phyloP scores from a whole-genome alignment of 2,888 invertebrate species.

The Folsomia manolachei region DNA sequence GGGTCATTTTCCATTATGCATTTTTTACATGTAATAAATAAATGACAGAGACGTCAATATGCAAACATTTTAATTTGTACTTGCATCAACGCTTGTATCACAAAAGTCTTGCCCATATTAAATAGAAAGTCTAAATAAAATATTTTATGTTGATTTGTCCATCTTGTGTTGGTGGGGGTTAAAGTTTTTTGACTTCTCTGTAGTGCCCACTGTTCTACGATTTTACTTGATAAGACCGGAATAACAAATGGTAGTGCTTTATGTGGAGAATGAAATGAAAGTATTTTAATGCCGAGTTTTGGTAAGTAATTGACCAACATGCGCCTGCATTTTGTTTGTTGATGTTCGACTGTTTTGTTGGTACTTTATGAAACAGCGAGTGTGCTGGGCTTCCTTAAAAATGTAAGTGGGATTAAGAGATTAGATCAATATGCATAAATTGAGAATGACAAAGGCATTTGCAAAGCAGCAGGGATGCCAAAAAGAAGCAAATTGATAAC shows the following conservation, averaged over 20 bases:
- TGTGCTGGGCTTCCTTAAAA: conserved; percentile 6
- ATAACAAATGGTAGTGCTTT: not conserved
- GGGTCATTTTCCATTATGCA: not conserved
- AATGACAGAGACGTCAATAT: not conserved
- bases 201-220: not conserved
- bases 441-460: conserved; percentile 46
- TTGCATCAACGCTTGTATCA: not conserved
- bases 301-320: too few species aligned
- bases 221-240: not conserved
- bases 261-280: not conserved
- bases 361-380: not conserved
- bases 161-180: not conserved
- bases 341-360: too few species aligned
- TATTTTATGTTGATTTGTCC: too few species aligned
- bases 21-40: not conserved
- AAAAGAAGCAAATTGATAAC: conserved; percentile 12
- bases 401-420: conserved; percentile 14
- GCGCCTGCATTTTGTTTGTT: not conserved
- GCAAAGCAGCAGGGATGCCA: conserved; percentile 45
- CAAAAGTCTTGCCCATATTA: not conserved
- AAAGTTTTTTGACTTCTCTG: not conserved
- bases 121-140: not conserved
- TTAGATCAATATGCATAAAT: conserved; percentile 11
- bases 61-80: not conserved
- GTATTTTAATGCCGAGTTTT: not conserved